A percentile compares a stretch with the other conserved stretches of the same genome.
Evolutionary conservation across 2,113 vertebrate species (phyloP).

Genomic region (Colinus virginianus): DNA sequence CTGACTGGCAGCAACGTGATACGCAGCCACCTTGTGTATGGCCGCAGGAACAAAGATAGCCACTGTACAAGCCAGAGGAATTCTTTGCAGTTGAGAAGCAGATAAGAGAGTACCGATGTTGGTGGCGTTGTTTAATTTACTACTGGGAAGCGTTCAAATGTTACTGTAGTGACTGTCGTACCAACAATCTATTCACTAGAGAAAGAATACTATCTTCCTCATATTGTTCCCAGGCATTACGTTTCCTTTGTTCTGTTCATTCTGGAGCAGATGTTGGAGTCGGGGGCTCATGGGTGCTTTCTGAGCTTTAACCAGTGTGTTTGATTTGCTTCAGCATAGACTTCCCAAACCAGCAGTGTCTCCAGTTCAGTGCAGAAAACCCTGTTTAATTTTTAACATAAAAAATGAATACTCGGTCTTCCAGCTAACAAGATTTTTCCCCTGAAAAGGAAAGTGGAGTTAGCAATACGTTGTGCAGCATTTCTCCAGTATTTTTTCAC

Average conservation of each 20-base stretch:
- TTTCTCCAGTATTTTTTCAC: background rate
- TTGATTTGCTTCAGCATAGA: background rate
- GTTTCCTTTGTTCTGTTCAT: background rate
- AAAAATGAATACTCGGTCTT: background rate
- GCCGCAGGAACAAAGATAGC: background rate
- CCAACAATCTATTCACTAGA: background rate
- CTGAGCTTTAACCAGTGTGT: conserved; percentile 22
- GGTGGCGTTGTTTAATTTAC: background rate
- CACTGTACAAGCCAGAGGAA: background rate
- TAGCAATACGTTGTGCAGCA: background rate
- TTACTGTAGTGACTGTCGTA: background rate
- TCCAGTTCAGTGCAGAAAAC: conserved; percentile 8
- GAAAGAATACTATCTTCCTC: conserved; percentile 12
- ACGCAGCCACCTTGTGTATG: background rate
- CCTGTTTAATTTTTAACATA: background rate
- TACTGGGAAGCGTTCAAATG: background rate
- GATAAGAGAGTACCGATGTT: conserved; percentile 14
- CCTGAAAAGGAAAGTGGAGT: background rate
- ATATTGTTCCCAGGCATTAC: background rate
- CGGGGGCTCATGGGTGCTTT: background rate
- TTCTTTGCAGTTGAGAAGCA: background rate
- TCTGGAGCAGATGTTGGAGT: conserved; percentile 24
- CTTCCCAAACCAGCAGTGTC: background rate
- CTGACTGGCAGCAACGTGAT: accelerated
- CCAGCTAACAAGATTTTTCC: background rate